These are phyloP conservation scores for Agonum fuliginosum DNA, from an alignment of 2,888 invertebrate genomes.

Conservation along the genomic window DNA sequence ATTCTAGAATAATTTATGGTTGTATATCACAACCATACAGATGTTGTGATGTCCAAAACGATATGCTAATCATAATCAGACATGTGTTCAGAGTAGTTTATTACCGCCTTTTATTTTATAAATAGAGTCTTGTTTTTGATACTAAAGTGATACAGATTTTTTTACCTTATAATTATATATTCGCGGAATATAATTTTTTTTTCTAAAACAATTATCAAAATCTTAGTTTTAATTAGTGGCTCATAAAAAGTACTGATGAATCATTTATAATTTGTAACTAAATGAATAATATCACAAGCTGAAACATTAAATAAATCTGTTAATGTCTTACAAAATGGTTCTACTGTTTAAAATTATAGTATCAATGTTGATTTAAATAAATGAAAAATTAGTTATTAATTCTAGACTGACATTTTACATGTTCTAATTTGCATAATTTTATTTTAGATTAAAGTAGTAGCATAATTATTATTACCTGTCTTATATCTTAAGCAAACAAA, in stretches of 20 bases:
- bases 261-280: constrained; percentile 20
- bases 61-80: constrained; percentile 32
- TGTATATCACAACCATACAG: background rate
- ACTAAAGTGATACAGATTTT: constrained; percentile 7
- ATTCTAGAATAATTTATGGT: constrained; percentile 6
- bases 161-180: background rate
- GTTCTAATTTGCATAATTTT: constrained; percentile 8
- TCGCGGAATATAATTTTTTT: too few relatives aligned
- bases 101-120: constrained; percentile 28
- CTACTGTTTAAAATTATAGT: constrained; percentile 11
- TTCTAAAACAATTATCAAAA: background rate
- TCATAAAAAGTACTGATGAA: constrained; percentile 12
- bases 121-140: constrained; percentile 29
- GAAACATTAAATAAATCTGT: background rate
- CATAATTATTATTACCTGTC: constrained; percentile 1
- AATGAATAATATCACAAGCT: too few relatives aligned
- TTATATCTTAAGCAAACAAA: background rate
- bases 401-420: constrained; percentile 17
- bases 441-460: background rate
- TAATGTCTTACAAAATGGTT: constrained; percentile 11
- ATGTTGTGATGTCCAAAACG: constrained; percentile 20
- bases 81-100: constrained; percentile 9
- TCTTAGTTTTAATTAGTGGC: background rate
- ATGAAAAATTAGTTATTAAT: constrained; percentile 28
- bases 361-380: constrained; percentile 21